A percentile compares a stretch with the other conserved stretches of the same genome.
phyloP scores from a whole-genome alignment of 1,140 invertebrate species.

The Zaprionus capensis region DNA sequence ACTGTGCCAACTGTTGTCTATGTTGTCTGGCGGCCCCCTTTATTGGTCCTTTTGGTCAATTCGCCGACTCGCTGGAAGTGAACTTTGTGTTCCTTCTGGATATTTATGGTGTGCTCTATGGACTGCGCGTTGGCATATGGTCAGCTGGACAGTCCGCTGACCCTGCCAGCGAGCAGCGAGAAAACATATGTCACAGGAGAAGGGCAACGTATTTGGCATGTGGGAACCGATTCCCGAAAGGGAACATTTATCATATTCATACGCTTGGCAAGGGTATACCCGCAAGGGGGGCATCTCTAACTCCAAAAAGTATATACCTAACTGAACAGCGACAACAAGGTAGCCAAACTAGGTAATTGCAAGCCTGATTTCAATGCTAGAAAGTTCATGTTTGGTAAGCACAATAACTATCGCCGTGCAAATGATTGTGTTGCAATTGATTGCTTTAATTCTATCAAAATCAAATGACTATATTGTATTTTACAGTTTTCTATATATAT shows the following conservation, averaged over 20 bases:
- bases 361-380: too few species aligned
- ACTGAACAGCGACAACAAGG: too few species aligned
- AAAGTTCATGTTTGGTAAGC: too few species aligned
- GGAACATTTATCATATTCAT: neutral
- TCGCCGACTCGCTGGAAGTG: slow-evolving; percentile 65
- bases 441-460: too few species aligned
- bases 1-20: slow-evolving; percentile 72
- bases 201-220: neutral
- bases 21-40: slow-evolving; percentile 33
- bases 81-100: slow-evolving; percentile 30
- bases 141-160: slow-evolving; percentile 38
- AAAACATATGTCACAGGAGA: slow-evolving; percentile 51
- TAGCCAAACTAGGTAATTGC: too few species aligned
- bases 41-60: slow-evolving; percentile 67
- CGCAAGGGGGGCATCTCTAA: too few species aligned
- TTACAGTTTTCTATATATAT: too few species aligned
- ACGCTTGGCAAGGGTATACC: neutral
- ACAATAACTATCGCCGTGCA: too few species aligned
- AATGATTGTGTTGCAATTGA: too few species aligned
- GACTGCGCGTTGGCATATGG: slow-evolving; percentile 48
- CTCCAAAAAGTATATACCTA: too few species aligned
- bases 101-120: slow-evolving; percentile 64
- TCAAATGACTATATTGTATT: too few species aligned
- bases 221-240: slow-evolving; percentile 1
- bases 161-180: slow-evolving; percentile 19